These are phyloP conservation scores for Hippoglossus hippoglossus DNA, from an alignment of 2,797 vertebrate species.

Conservation along the genomic window DNA sequence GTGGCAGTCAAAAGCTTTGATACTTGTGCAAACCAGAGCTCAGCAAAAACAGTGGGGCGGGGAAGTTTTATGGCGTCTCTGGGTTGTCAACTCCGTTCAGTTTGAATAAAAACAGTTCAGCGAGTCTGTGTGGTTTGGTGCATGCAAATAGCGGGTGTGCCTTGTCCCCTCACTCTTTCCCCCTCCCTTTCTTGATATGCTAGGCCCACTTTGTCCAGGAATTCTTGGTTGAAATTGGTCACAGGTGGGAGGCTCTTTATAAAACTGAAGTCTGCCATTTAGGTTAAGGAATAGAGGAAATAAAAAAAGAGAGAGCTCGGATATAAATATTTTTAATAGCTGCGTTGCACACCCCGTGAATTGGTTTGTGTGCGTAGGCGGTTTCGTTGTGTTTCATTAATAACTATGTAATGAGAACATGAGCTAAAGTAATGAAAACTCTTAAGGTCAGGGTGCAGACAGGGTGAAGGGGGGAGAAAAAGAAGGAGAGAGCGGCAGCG, in stretches of 20 bases:
- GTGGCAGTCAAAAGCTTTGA: conserved; percentile 38
- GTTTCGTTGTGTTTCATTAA: conserved; percentile 15
- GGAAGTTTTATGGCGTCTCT: conserved; percentile 48
- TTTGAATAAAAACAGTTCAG: conserved; percentile 46
- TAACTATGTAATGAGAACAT: conserved; percentile 25
- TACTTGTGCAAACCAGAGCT: conserved; percentile 53
- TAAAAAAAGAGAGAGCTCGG: neutral
- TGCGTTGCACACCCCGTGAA: conserved; percentile 8
- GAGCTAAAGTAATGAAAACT: conserved; percentile 12
- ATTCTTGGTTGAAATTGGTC: conserved; percentile 29
- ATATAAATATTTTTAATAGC: conserved; percentile 12
- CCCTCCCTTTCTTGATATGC: conserved; percentile 12
- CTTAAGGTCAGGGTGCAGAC: conserved; percentile 17
- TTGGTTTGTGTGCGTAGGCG: neutral
- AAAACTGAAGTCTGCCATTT: conserved; percentile 19
- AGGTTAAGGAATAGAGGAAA: neutral
- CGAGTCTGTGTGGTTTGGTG: conserved; percentile 1
- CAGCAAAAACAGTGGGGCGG: conserved; percentile 32
- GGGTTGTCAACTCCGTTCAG: conserved; percentile 48
- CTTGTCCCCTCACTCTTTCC: neutral
- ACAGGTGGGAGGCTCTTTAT: conserved; percentile 23
- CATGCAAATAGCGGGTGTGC: conserved; percentile 12
- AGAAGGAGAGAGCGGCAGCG: conserved; percentile 14
- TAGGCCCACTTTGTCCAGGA: conserved; percentile 18
- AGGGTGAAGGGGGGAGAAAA: conserved; percentile 2